phyloP scores from a whole-genome alignment of 2,113 vertebrate genomes.

The Equus przewalskii region DNA sequence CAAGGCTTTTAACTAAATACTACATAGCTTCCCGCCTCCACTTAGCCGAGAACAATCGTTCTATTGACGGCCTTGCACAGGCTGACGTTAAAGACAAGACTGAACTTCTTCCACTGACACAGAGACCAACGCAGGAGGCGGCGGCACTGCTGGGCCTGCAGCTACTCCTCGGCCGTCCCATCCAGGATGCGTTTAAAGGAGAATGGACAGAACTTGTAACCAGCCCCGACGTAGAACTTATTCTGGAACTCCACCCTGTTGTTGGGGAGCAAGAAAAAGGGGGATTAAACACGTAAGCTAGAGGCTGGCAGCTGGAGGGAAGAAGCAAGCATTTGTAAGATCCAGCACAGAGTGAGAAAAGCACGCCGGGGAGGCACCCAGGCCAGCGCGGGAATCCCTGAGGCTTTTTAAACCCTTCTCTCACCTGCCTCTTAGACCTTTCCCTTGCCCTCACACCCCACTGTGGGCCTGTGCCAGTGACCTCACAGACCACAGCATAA shows the following conservation, averaged over 20 bases:
- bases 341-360: neutral
- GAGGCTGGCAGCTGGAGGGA: neutral
- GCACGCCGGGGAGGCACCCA: rapidly evolving
- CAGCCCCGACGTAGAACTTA: constrained; percentile 90
- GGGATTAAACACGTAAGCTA: neutral
- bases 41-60: neutral
- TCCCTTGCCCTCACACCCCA: rapidly evolving
- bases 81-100: neutral
- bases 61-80: rapidly evolving
- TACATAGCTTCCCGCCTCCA: neutral
- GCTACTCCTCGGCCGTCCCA: constrained; percentile 84
- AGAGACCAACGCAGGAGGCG: neutral
- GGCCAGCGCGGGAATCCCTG: neutral
- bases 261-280: neutral
- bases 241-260: constrained; percentile 93
- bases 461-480: too few relatives aligned
- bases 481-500: neutral
- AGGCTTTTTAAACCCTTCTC: neutral
- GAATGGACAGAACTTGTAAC: constrained; percentile 90
- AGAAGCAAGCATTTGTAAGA: neutral
- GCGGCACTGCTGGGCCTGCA: rapidly evolving
- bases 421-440: neutral
- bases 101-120: neutral
- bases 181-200: constrained; percentile 89
- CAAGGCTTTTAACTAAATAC: neutral